Base-by-base conservation (phyloP, 2,888 invertebrate species). In the Harpalus rufipes region DNA sequence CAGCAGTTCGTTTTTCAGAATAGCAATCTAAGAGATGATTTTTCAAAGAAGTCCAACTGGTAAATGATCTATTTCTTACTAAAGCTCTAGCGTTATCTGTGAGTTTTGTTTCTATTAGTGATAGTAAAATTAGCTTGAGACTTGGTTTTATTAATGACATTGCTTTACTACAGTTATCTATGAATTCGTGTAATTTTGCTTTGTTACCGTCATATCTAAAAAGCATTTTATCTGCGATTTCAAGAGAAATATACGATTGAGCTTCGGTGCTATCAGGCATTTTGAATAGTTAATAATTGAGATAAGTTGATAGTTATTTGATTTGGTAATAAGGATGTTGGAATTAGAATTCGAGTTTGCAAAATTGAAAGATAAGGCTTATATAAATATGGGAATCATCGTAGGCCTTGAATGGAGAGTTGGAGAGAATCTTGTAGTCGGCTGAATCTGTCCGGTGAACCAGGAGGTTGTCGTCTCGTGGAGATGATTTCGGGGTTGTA, bases 61-160 rank as follows among this genome's bases (percentile, higher is more conserved):
- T 65, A 68, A 88, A 88, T 1, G 44, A 21, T 18, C 88, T 79
- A 61, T 86, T 88, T 85, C 87, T 84, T 16, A 87, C 85, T 21
- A 87, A 65, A n/a, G 86, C 85, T 80, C 87, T 85, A 51, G 86
- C 86, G 65, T 88, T 87, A 39, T 86, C 87, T 7, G 86, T 86
- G n/a, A 88, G 81, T 86, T 88, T 87, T 4, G 88, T 86, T 83
- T 86, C 81, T n/a, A 87, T 87, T 12, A 87, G 86, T 5, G 86
- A 79, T 32, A 87, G 86, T 39, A 87, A 74, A n/a, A 87, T 65
- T 4, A 2, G 8, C 79, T 21, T 61, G 32, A 10, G 81, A 86
- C 85, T 51, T 39, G 81, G 59, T 86, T 81, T 79, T 39, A 87
- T 81, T 85, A 86, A 63, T 86, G 85, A 10, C 32, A 85, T 39